Conservation (phyloP, 2,797 vertebrate species). For the Ceryle rudis region DNA sequence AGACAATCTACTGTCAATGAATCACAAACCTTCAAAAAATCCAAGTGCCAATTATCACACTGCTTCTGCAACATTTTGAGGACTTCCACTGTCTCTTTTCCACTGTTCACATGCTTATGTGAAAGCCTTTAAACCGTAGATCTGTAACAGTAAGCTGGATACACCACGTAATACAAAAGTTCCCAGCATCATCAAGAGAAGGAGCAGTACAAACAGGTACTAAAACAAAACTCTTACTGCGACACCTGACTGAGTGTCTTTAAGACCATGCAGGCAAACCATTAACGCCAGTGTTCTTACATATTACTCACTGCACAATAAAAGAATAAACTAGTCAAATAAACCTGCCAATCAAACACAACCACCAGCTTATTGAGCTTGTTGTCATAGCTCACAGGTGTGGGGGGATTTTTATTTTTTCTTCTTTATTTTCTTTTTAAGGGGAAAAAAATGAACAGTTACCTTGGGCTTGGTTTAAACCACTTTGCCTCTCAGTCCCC, state of each 20-base stretch:
- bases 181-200: not conserved
- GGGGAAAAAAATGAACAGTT: not conserved
- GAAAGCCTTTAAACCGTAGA: not conserved
- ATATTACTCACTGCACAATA: not conserved
- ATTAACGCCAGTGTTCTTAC: not conserved
- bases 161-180: not conserved
- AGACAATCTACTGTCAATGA: not conserved
- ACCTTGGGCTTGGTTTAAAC: not conserved
- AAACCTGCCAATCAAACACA: not conserved
- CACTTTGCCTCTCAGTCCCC: not conserved
- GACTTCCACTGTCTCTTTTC: not conserved
- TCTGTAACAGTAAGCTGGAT: not conserved
- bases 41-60: not conserved
- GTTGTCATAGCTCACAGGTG: not conserved
- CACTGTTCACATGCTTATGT: not conserved
- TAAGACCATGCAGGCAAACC: not conserved
- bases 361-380: not conserved
- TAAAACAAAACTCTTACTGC: not conserved
- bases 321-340: not conserved
- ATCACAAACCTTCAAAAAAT: not conserved
- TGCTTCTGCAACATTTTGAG: not conserved
- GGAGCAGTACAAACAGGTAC: not conserved
- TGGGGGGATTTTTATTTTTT: accelerated
- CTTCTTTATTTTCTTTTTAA: no score
- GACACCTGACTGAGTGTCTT: not conserved